phyloP scores from a whole-genome alignment of 2,113 vertebrate genomes.

The Tautogolabrus adspersus region DNA sequence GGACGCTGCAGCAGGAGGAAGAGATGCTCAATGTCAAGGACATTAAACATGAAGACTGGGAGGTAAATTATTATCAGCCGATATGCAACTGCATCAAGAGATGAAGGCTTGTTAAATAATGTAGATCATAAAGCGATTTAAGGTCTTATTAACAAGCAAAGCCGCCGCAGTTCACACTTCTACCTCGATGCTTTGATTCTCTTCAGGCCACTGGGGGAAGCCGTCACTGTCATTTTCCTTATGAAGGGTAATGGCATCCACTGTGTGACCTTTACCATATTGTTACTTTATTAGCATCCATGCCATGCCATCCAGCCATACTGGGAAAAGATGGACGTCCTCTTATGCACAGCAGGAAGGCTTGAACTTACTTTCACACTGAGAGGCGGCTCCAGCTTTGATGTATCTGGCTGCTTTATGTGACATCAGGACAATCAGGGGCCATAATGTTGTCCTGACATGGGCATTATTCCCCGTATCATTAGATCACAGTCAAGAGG shows the following conservation, averaged over 20 bases:
- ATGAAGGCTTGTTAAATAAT: constrained; percentile 64
- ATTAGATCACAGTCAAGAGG: not conserved
- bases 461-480: not conserved
- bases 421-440: not conserved
- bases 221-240: constrained; percentile 62
- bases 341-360: not conserved
- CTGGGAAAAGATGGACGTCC: constrained; percentile 17
- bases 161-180: constrained; percentile 19
- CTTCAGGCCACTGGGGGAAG: constrained; percentile 44
- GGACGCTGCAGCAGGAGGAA: not conserved
- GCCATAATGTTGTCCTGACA: constrained; percentile 1
- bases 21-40: constrained; percentile 41
- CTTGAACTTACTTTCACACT: not conserved
- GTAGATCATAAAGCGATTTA: constrained; percentile 58
- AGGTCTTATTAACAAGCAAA: constrained; percentile 53
- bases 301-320: constrained; percentile 28
- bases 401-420: not conserved
- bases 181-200: constrained; percentile 52
- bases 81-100: constrained; percentile 54
- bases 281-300: constrained; percentile 61
- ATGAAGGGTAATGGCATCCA: constrained; percentile 69
- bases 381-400: not conserved
- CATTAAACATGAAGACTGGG: constrained; percentile 41
- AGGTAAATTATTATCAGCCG: constrained; percentile 50
- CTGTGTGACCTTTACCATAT: constrained; percentile 56